A percentile compares a stretch with the other conserved stretches of the same genome.
phyloP scores from a whole-genome alignment of 2,113 vertebrate species.

The Castor canadensis region DNA sequence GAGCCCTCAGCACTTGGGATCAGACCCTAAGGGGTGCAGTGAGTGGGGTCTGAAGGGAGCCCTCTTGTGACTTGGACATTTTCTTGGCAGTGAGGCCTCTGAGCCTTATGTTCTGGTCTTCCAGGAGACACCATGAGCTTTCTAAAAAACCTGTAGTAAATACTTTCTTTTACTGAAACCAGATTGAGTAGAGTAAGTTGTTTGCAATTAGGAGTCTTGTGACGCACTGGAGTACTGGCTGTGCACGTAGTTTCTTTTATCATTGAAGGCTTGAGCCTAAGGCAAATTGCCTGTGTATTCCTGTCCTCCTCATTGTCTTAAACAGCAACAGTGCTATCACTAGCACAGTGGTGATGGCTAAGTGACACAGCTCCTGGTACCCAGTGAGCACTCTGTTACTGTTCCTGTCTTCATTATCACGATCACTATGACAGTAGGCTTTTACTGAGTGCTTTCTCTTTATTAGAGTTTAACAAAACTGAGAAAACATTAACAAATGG shows the following conservation, averaged over 20 bases:
- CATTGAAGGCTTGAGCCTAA: not conserved
- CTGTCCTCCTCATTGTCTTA: not conserved
- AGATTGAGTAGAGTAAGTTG: not conserved
- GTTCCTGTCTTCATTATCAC: not conserved
- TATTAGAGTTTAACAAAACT: constrained; percentile 20
- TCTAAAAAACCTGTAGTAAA: not conserved
- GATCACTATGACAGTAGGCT: not conserved
- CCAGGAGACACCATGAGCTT: not conserved
- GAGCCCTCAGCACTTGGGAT: not conserved
- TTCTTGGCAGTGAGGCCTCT: not conserved
- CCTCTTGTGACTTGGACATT: not conserved
- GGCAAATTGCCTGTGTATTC: not conserved
- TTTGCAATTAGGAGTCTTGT: not conserved
- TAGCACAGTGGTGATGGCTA: not conserved
- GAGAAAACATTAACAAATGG: not conserved
- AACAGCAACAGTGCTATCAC: not conserved
- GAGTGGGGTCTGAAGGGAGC: not conserved
- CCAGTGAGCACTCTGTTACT: not conserved
- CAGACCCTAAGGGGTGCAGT: not conserved
- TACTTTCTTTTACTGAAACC: not conserved
- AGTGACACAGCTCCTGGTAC: not conserved
- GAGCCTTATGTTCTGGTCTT: not conserved
- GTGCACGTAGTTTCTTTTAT: not conserved
- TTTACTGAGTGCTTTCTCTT: not conserved
- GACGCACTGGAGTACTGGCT: not conserved